These are phyloP conservation scores for Luffia ferchaultella DNA, from an alignment of 2,888 invertebrate genomes.

Conservation along the genomic window DNA sequence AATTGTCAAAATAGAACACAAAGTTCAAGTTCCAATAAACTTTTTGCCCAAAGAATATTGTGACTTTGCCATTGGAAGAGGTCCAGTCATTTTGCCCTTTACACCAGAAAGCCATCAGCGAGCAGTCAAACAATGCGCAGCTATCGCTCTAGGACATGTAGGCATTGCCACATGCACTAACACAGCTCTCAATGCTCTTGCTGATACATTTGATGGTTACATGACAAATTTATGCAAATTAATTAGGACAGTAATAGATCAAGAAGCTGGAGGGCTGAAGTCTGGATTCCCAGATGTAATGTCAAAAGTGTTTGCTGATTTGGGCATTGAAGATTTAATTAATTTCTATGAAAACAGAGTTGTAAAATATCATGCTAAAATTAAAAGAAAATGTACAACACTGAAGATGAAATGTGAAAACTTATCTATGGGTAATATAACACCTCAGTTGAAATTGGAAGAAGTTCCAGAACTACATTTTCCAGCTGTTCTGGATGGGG, in stretches of 20 bases:
- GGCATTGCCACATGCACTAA: constrained; percentile 45
- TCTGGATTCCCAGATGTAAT: constrained; percentile 53
- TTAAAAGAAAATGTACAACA: constrained; percentile 38
- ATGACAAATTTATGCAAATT: constrained; percentile 52
- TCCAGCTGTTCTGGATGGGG: constrained; percentile 54
- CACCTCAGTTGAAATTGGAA: constrained; percentile 48
- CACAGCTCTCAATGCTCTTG: constrained; percentile 39
- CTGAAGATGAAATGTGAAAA: constrained; percentile 37
- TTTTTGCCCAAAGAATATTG: constrained; percentile 49
- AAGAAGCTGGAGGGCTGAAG: constrained; percentile 43
- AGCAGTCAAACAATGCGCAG: constrained; percentile 49
- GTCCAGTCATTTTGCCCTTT: constrained; percentile 43
- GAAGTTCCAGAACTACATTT: constrained; percentile 64
- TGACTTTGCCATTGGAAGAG: constrained; percentile 51
- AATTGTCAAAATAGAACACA: constrained; percentile 34
- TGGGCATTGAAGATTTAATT: constrained; percentile 48
- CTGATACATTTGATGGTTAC: constrained; percentile 47
- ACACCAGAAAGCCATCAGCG: constrained; percentile 54
- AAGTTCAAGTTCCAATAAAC: constrained; percentile 38
- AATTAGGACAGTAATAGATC: constrained; percentile 44
- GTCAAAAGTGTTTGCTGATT: constrained; percentile 52
- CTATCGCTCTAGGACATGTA: constrained; percentile 49
- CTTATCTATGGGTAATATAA: constrained; percentile 37
- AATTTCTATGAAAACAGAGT: constrained; percentile 50
- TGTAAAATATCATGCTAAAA: constrained; percentile 41